A percentile compares a stretch with the other conserved stretches of the same genome.
These are phyloP conservation scores for Dasypogon diadema DNA, from an alignment of 2,888 invertebrate species.

Conservation along the genomic window DNA sequence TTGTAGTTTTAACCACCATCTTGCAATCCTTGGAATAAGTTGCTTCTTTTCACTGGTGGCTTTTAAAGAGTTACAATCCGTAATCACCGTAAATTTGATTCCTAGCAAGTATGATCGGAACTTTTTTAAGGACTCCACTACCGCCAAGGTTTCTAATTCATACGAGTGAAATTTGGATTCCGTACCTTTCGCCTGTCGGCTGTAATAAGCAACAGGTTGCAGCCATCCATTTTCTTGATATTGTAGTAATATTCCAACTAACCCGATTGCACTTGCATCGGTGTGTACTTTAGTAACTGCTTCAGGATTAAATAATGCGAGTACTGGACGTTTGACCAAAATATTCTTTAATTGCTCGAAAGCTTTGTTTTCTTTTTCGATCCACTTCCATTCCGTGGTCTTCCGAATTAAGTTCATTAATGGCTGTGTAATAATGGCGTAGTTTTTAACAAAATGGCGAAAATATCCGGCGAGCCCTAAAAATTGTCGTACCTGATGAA, in stretches of 20 bases:
- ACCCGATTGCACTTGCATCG: conserved; percentile 58
- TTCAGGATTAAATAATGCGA: conserved; percentile 55
- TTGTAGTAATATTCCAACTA: conserved; percentile 58
- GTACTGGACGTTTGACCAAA: conserved; percentile 54
- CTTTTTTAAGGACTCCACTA: conserved; percentile 23
- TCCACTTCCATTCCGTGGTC: conserved; percentile 40
- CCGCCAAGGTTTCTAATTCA: not conserved
- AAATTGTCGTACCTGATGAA: conserved; percentile 59
- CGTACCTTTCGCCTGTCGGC: conserved; percentile 57
- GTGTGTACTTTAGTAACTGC: conserved; percentile 58
- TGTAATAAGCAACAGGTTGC: conserved; percentile 59
- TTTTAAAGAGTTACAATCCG: conserved; percentile 59
- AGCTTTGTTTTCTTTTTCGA: not conserved
- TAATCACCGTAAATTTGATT: conserved; percentile 54
- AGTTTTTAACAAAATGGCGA: conserved; percentile 58
- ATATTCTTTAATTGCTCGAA: conserved; percentile 3
- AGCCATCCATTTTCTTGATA: conserved; percentile 49
- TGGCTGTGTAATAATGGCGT: conserved; percentile 56
- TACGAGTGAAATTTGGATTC: conserved; percentile 60
- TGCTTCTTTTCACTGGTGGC: conserved; percentile 55
- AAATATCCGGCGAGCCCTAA: conserved; percentile 60
- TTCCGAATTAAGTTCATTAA: conserved; percentile 54
- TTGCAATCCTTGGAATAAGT: conserved; percentile 59
- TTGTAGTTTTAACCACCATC: conserved; percentile 61
- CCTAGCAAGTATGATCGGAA: conserved; percentile 41